Evolutionary conservation across 2,797 vertebrate species (phyloP).

Genomic region (Pipistrellus kuhlii): DNA sequence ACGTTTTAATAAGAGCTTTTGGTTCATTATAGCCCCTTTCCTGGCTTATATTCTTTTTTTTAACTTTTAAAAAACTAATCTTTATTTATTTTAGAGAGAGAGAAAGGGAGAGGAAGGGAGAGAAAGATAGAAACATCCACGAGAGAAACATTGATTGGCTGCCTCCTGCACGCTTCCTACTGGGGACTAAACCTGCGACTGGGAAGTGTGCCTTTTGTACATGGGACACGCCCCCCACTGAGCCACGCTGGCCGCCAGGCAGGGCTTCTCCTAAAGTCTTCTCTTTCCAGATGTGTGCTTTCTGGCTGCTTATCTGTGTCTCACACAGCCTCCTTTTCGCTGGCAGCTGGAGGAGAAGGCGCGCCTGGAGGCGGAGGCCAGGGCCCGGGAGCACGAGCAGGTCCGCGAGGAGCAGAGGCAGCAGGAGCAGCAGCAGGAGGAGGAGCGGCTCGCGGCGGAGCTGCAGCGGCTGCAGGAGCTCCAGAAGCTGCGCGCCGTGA

Average conservation of each 20-base stretch:
- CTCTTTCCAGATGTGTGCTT: neutral
- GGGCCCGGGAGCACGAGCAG: slow-evolving; percentile 92
- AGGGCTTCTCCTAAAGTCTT: neutral
- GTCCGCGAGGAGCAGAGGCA: slow-evolving; percentile 91
- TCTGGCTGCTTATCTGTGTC: neutral
- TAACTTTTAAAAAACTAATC: too few species aligned
- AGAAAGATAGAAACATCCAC: neutral
- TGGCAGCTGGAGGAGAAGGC: slow-evolving; percentile 96
- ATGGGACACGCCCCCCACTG: too few species aligned
- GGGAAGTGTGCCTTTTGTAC: neutral
- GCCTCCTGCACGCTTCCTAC: neutral
- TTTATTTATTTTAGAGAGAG: too few species aligned
- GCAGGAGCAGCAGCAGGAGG: slow-evolving; percentile 87
- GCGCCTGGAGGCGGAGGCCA: slow-evolving; percentile 93
- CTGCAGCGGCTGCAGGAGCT: slow-evolving; percentile 94
- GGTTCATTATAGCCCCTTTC: neutral
- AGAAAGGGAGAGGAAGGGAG: too few species aligned
- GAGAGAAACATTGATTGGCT: neutral
- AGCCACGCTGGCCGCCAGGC: neutral
- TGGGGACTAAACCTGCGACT: neutral
- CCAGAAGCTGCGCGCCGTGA: slow-evolving; percentile 92
- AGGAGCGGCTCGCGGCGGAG: slow-evolving; percentile 93
- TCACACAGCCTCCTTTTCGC: neutral
- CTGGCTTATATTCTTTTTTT: neutral
- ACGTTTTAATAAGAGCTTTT: neutral